A percentile compares a stretch with the other conserved stretches of the same genome.
Evolutionary conservation across 2,888 invertebrate species (phyloP).

Genomic region (Hylaea fasciaria): DNA sequence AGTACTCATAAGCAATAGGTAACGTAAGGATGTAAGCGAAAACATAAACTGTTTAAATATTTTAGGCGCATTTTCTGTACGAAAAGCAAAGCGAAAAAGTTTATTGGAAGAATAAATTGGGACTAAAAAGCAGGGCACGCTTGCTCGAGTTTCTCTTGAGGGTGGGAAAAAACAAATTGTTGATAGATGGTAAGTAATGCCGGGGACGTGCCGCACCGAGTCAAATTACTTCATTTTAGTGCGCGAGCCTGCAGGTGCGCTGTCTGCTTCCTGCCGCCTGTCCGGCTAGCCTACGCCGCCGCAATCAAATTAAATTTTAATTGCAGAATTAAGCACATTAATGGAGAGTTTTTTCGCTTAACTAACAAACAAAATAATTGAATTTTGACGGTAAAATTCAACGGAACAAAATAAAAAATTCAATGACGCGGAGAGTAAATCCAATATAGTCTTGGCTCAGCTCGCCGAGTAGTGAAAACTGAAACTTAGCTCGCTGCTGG

Average conservation of each 20-base stretch:
- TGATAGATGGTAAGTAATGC: conserved; percentile 79
- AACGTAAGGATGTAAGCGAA: conserved; percentile 63
- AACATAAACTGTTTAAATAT: conserved; percentile 78
- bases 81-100: conserved; percentile 74
- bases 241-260: conserved; percentile 62
- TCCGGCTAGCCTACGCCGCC: conserved; percentile 43
- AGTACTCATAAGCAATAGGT: conserved; percentile 54
- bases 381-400: conserved; percentile 37
- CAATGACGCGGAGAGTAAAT: conserved; percentile 44
- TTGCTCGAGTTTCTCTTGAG: conserved; percentile 71
- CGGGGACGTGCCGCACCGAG: conserved; percentile 71
- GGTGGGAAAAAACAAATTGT: conserved; percentile 78
- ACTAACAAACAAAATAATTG: conserved; percentile 49
- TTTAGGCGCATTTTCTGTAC: conserved; percentile 71
- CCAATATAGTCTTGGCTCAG: conserved; percentile 56
- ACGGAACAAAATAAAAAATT: conserved; percentile 28
- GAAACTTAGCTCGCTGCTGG: conserved; percentile 57
- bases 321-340: conserved; percentile 61
- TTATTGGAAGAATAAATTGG: conserved; percentile 80
- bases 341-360: conserved; percentile 50
- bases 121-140: conserved; percentile 77
- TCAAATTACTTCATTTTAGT: conserved; percentile 75
- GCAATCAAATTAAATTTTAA: conserved; percentile 66
- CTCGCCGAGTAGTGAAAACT: conserved; percentile 63
- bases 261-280: conserved; percentile 32